Base-by-base conservation (phyloP, 1,140 invertebrate genomes). In the Triops cancriformis region DNA sequence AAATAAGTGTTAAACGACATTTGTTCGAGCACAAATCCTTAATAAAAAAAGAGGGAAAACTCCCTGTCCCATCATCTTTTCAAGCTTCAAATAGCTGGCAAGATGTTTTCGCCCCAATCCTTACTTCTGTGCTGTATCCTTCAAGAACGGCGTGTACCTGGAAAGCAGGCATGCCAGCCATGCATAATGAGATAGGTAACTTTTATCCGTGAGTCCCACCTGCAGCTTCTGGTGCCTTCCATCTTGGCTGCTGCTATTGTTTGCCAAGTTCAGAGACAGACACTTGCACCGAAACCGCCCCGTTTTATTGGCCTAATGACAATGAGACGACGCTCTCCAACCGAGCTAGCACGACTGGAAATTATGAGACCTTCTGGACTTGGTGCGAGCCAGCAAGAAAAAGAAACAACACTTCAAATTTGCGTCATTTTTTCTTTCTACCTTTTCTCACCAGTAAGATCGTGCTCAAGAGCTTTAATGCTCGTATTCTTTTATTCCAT, bases 271-370 rank as follows among this genome's bases (percentile, higher is more conserved):
- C 51, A 64, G 51, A 64, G 51, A 64, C 51, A 23, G 51, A 64
- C 51, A 64, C 51, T 64, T 64, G 51, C 51, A 64, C 51, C 51
- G 51, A 64, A 64, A 64, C 51, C 51, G 51, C 51, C 51, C 51
- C 51, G 51, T 64, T 64, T 64, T 64, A 64, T 64, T 64, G 51
- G 51, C 51, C 51, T 64, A 64, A 64, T 64, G 51, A 64, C 51
- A 64, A 64, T 64, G 51, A 64, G 51, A 64, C 51, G 51, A 64
- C 51, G 51, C 51, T 64, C 51, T 64, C 51, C 51, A 64, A 18
- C 51, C 14, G 51, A 64, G 51, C 51, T n/a, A 64, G 51, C 51
- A 64, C 51, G 51, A 64, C 51, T 64, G 51, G 51, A 64, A 64
- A 64, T 64, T 64, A 64, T 64, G 51, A 64, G 51, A 7, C 31